Percentiles rank a stretch among this genome's conserved stretches.
These are phyloP conservation scores for Drosophila subsilvestris DNA, from an alignment of 2,888 invertebrate genomes.

Conservation along the genomic window DNA sequence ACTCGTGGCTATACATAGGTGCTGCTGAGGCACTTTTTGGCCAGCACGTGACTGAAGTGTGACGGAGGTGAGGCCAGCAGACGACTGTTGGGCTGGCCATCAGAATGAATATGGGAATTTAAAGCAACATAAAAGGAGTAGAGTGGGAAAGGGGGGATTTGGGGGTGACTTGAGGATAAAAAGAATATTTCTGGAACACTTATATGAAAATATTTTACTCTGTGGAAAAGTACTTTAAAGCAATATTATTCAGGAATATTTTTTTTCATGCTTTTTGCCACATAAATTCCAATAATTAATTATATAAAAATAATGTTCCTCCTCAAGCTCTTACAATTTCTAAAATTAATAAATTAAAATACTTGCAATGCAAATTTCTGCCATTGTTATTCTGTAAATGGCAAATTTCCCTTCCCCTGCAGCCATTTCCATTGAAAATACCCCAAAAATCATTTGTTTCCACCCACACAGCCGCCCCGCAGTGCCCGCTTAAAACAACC, in stretches of 20 bases:
- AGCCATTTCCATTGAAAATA: slow-evolving; percentile 16
- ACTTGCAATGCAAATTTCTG: background rate
- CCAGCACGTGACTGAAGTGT: slow-evolving; percentile 42
- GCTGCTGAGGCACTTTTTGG: slow-evolving; percentile 8
- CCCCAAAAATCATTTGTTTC: slow-evolving; percentile 9
- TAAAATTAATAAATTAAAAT: no score
- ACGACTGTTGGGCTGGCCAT: slow-evolving; percentile 1
- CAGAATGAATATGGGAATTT: background rate
- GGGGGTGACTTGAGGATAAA: background rate
- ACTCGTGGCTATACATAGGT: slow-evolving; percentile 28
- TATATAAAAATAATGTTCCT: background rate
- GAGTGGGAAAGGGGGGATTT: background rate
- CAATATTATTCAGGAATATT: background rate
- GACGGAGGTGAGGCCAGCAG: slow-evolving; percentile 9
- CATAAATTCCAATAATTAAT: background rate
- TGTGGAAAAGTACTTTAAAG: background rate
- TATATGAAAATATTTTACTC: no score
- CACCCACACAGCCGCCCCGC: slow-evolving; percentile 16
- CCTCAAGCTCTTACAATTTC: background rate
- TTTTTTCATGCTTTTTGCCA: background rate
- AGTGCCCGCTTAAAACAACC: slow-evolving; percentile 25
- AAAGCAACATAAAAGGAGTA: background rate
- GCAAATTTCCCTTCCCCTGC: background rate
- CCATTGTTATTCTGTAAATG: slow-evolving; percentile 34
- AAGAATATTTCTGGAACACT: background rate